Percentiles rank a stretch among this genome's conserved stretches.
These are phyloP conservation scores for Zosterops hypoxanthus DNA, from an alignment of 2,113 vertebrate species.

Conservation along the genomic window DNA sequence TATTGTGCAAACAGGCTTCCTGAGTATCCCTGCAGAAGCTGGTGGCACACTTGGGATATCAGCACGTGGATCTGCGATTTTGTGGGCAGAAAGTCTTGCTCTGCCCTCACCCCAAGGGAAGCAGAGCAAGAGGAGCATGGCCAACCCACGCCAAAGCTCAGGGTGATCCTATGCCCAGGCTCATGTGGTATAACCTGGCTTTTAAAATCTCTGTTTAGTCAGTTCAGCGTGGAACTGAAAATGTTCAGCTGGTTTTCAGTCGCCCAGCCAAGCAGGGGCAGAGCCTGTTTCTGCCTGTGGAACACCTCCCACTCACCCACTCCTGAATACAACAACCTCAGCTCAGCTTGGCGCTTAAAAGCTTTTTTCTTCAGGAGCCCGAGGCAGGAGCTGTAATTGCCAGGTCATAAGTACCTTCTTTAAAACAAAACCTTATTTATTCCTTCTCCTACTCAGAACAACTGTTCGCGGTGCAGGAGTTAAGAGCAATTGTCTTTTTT, in stretches of 20 bases:
- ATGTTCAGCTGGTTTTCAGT: not conserved
- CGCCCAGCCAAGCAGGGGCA: not conserved
- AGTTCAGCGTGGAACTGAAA: not conserved
- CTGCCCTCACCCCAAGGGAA: not conserved
- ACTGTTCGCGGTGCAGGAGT: not conserved
- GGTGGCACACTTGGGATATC: fast-evolving
- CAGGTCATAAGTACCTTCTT: not conserved
- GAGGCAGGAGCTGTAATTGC: slow-evolving; percentile 22
- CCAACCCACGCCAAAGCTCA: not conserved
- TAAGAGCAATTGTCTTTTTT: not conserved
- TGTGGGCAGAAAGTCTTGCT: not conserved
- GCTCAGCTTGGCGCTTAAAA: not conserved
- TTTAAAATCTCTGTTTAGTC: not conserved
- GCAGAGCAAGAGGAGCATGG: fast-evolving
- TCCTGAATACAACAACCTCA: not conserved
- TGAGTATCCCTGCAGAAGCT: not conserved
- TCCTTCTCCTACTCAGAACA: not conserved
- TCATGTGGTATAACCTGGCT: not conserved
- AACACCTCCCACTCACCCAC: not conserved
- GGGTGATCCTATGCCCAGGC: not conserved
- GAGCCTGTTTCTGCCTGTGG: not conserved
- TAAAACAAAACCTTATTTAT: slow-evolving; percentile 22
- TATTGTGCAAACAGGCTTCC: not conserved
- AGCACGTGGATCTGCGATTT: fast-evolving
- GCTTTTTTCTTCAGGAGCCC: not conserved